Evolutionary conservation across 1,140 invertebrate genomes (phyloP).

Genomic region (Drosophila murphyi): DNA sequence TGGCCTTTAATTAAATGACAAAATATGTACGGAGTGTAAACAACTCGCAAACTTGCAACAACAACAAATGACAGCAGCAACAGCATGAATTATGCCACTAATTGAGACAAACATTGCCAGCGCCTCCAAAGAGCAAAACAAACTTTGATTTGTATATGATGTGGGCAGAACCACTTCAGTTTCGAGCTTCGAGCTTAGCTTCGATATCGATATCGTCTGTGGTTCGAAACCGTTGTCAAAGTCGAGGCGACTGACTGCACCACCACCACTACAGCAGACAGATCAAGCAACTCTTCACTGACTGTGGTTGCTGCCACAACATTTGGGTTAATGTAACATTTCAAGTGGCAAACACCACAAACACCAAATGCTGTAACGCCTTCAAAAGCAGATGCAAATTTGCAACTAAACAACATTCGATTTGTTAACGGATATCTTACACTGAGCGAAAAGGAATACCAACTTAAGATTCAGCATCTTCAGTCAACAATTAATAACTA

Average conservation of each 20-base stretch:
- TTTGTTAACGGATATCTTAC: conserved; percentile 23
- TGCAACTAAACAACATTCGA: conserved; percentile 42
- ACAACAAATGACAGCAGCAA: conserved; percentile 40
- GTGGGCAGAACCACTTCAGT: conserved; percentile 50
- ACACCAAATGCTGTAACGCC: conserved; percentile 2
- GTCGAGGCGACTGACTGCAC: conserved; percentile 27
- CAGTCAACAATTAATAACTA: too few species aligned
- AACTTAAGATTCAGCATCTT: neutral
- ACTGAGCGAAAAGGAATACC: neutral
- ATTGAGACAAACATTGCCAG: conserved; percentile 71
- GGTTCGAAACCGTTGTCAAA: conserved; percentile 15
- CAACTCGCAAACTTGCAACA: conserved; percentile 48
- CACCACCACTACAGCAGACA: too few species aligned
- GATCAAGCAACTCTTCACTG: neutral
- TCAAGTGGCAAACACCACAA: conserved; percentile 21
- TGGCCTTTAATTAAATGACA: conserved; percentile 81
- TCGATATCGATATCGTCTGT: neutral
- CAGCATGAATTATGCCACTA: conserved; percentile 77
- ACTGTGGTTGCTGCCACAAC: conserved; percentile 34
- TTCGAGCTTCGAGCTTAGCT: conserved; percentile 5
- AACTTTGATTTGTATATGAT: conserved; percentile 53
- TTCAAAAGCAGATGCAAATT: conserved; percentile 42
- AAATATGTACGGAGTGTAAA: conserved; percentile 75
- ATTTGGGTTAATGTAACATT: conserved; percentile 73
- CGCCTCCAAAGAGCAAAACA: conserved; percentile 41